Percentiles rank a stretch among this genome's conserved stretches.
phyloP scores from a whole-genome alignment of 1,140 invertebrate species.

The Drosophila orena region DNA sequence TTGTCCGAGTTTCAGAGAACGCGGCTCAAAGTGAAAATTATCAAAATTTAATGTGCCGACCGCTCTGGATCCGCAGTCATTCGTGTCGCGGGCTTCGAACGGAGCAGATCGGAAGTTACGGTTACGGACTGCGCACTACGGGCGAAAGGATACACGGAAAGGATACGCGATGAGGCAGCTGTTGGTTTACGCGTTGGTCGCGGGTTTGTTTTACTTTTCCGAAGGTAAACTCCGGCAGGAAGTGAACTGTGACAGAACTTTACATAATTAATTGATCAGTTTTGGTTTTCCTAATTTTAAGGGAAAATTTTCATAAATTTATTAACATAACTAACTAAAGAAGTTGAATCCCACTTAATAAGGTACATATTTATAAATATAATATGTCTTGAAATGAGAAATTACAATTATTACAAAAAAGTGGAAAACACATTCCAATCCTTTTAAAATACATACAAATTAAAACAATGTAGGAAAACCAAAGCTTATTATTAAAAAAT shows the following conservation, averaged over 20 bases:
- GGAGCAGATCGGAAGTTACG: constrained; percentile 47
- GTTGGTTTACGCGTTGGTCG: constrained; percentile 52
- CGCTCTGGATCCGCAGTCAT: constrained; percentile 65
- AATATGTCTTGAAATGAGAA: too few relatives aligned
- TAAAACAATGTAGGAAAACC: neutral
- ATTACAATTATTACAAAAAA: too few relatives aligned
- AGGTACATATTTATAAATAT: too few relatives aligned
- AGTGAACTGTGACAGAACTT: constrained; percentile 1
- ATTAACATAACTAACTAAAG: too few relatives aligned
- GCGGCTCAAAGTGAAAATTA: constrained; percentile 69
- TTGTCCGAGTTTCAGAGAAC: constrained; percentile 40
- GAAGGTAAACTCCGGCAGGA: constrained; percentile 59
- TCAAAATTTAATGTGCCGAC: constrained; percentile 65
- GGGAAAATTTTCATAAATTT: too few relatives aligned
- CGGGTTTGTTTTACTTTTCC: constrained; percentile 75
- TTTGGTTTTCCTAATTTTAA: too few relatives aligned
- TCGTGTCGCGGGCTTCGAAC: constrained; percentile 63
- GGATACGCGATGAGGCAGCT: constrained; percentile 54
- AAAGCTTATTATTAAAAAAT: neutral
- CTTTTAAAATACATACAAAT: too few relatives aligned
- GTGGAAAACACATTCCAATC: too few relatives aligned
- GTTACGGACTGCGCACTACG: constrained; percentile 7
- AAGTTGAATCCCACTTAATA: neutral
- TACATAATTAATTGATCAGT: too few relatives aligned
- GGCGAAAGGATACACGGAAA: constrained; percentile 34